phyloP scores from a whole-genome alignment of 92 coral and sea anemone genomes.

The Galaxea fascicularis region DNA sequence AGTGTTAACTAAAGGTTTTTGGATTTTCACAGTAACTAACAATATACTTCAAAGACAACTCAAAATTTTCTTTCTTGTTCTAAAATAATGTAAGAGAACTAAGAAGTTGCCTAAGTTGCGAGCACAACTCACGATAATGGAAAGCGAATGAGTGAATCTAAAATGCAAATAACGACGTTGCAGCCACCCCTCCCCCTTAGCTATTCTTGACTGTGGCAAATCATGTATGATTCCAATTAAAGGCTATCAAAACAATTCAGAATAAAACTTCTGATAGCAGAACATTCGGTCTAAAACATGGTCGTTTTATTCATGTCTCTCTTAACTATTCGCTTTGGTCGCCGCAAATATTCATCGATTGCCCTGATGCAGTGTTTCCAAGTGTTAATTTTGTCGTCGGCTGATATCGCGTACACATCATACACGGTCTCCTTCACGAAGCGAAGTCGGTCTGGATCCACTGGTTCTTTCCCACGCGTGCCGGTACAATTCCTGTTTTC shows the following conservation, averaged over 20 bases:
- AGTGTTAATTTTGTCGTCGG: slow-evolving; percentile 80
- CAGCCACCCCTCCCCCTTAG: not conserved
- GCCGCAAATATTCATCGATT: slow-evolving; percentile 85
- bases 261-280: not conserved
- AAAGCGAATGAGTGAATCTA: no score
- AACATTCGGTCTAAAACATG: slow-evolving; percentile 2
- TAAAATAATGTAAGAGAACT: no score
- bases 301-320: not conserved
- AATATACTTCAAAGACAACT: no score
- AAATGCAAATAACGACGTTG: not conserved
- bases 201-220: not conserved
- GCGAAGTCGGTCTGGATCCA: slow-evolving; percentile 82
- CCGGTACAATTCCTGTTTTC: slow-evolving; percentile 88
- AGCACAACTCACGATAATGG: no score
- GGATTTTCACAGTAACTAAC: no score
- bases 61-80: no score
- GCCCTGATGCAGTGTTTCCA: slow-evolving; percentile 94
- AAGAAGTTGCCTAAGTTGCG: no score
- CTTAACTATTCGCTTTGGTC: slow-evolving; percentile 74
- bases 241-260: not conserved
- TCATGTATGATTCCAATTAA: not conserved
- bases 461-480: slow-evolving; percentile 87
- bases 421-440: slow-evolving; percentile 90
- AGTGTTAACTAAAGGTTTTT: no score
- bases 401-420: slow-evolving; percentile 70